Base-by-base conservation (phyloP, 2,888 invertebrate genomes). In the Microplitis manilae region DNA sequence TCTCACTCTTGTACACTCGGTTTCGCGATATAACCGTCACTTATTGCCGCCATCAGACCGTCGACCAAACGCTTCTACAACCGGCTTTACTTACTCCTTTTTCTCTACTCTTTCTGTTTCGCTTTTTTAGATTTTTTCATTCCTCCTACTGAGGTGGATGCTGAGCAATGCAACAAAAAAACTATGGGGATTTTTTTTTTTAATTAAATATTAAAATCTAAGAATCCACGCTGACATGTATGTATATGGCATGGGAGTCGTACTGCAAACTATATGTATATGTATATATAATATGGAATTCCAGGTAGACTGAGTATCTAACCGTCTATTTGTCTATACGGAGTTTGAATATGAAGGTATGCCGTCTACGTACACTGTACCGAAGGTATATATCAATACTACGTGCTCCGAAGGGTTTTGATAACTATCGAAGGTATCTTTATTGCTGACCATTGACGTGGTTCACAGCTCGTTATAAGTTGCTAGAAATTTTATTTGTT, bases 41-140 rank as follows among this genome's bases (percentile, higher is more conserved):
- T 50, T 39, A 69, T 68, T 73, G 60, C 68, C 62, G 62, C 71
- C 80, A 62, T 67, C 40, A 65, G 41, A 41, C 62, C 75, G 20
- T 20, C 77, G 41, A 50, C 41, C 64, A 6, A 59, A n/a, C 68
- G 59, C 64, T 17, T 17, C 71, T 20, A 67, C 68, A 68, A 17
- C 41, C 68, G 15, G 68, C 50, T 50, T 50, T 50, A 50, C 50
- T 50, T 50, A 50, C 50, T 50, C 50, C 13, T 50, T 50, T 13
- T 50, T 8, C 50, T 50, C 17, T 41, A 39, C 9, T 40, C 41
- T 41, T 20, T 41, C 68, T 68, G 17, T 68, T 41, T 41, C 50
- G 41, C 41, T 68, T 41, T 68, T 41, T 15, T 17, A 7, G 17
- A 40, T 7, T 50, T 39, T 68, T 15, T 17, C 40, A 40, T 50